Evolutionary conservation across 2,888 invertebrate species (phyloP).

Genomic region (Diplazon laetatorius): DNA sequence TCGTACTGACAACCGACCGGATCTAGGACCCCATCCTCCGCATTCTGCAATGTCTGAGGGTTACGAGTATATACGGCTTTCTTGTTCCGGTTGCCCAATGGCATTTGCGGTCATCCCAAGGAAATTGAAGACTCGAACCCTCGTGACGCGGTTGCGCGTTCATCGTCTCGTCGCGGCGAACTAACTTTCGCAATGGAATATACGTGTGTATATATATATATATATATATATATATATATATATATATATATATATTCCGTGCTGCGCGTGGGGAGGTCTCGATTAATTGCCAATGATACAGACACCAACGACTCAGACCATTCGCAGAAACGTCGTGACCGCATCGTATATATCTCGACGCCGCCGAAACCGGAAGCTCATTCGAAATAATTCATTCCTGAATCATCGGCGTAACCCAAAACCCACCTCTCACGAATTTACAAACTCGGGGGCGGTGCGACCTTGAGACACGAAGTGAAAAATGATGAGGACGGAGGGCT

Average conservation of each 20-base stretch:
- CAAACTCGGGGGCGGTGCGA: slow-evolving; percentile 13
- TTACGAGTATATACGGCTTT: slow-evolving; percentile 31
- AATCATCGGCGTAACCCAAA: slow-evolving; percentile 43
- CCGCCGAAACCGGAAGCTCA: slow-evolving; percentile 49
- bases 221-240: no score
- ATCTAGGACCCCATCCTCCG: background rate
- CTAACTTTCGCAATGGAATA: slow-evolving; percentile 32
- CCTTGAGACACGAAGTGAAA: slow-evolving; percentile 34
- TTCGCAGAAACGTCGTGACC: slow-evolving; percentile 50
- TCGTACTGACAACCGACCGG: background rate
- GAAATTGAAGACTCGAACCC: slow-evolving; percentile 63
- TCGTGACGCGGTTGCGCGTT: slow-evolving; percentile 11
- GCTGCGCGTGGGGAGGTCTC: slow-evolving; percentile 9
- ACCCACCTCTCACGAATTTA: slow-evolving; percentile 41
- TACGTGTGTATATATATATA: no score
- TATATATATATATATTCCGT: no score
- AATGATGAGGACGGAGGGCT: slow-evolving; percentile 35
- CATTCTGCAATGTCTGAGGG: background rate
- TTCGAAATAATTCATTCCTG: slow-evolving; percentile 57
- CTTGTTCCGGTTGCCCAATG: slow-evolving; percentile 34
- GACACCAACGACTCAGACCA: slow-evolving; percentile 33
- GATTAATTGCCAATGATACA: slow-evolving; percentile 61
- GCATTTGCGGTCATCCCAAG: slow-evolving; percentile 65
- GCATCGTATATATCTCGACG: slow-evolving; percentile 48
- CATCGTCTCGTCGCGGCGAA: background rate